Percentiles rank a stretch among this genome's conserved stretches.
These are phyloP conservation scores for Gymnothorax javanicus DNA, from an alignment of 2,797 vertebrate species.

Conservation along the genomic window DNA sequence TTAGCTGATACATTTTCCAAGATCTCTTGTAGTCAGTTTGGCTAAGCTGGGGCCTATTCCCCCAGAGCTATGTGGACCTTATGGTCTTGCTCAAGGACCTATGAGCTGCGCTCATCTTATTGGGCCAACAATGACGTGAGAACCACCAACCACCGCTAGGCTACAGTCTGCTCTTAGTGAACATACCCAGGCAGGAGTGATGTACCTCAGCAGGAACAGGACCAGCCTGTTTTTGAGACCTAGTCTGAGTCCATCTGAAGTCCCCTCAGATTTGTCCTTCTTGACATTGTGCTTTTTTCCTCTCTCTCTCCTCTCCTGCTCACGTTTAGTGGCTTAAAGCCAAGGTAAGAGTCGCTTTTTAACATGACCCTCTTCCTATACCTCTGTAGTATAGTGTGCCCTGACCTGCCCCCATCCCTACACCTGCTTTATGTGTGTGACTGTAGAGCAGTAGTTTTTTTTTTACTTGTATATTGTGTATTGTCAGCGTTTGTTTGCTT, in stretches of 20 bases:
- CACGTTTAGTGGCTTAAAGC: constrained; percentile 97
- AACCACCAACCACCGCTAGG: no score
- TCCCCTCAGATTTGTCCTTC: constrained; percentile 76
- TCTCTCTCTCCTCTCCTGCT: constrained; percentile 77
- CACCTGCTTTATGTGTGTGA: not conserved
- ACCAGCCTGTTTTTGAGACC: not conserved
- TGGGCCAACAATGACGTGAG: no score
- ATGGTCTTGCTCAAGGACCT: no score
- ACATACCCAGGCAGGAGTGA: not conserved
- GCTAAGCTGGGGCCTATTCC: no score
- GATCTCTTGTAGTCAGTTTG: no score
- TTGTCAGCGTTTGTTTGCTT: constrained; percentile 6
- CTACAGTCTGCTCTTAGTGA: no score
- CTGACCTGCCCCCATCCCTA: not conserved
- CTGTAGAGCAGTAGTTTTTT: not conserved
- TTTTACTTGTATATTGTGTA: constrained; percentile 27
- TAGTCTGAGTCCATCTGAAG: not conserved
- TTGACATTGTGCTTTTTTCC: constrained; percentile 75
- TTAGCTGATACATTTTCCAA: no score
- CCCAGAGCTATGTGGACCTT: no score
- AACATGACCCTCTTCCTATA: not conserved
- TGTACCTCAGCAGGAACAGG: not conserved
- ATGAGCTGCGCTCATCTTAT: no score
- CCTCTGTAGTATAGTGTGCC: not conserved
- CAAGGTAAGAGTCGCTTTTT: constrained; percentile 85